A percentile compares a stretch with the other conserved stretches of the same genome.
phyloP scores from a whole-genome alignment of 1,140 invertebrate genomes.

The Teleogryllus occipitalis region DNA sequence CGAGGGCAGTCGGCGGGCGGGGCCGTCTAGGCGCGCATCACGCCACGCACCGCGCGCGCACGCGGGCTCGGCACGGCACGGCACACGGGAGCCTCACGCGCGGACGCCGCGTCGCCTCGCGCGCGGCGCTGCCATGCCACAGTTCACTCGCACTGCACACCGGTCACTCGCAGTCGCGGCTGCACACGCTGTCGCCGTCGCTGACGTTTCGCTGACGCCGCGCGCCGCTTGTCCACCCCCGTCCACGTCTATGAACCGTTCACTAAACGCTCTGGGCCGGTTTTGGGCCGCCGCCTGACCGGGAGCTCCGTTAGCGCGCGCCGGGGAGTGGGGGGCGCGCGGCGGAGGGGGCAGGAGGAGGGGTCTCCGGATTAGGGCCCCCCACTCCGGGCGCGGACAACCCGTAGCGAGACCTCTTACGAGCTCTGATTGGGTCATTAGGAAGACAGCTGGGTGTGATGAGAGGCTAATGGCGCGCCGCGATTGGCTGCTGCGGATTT shows the following conservation, averaged over 20 bases:
- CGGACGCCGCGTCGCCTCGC: too few relatives aligned
- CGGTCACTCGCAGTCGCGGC: too few relatives aligned
- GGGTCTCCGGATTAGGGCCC: conserved; percentile 5
- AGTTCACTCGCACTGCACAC: too few relatives aligned
- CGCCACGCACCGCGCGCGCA: too few relatives aligned
- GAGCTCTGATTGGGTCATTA: conserved; percentile 23
- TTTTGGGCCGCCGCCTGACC: conserved; percentile 9
- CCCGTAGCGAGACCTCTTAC: background rate
- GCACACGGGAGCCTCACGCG: too few relatives aligned
- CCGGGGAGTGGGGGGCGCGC: background rate
- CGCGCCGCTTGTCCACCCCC: too few relatives aligned
- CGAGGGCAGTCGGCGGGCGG: background rate
- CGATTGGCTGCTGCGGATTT: conserved; percentile 13
- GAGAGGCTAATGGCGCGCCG: conserved; percentile 17
- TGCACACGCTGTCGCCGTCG: too few relatives aligned
- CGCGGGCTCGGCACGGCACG: too few relatives aligned
- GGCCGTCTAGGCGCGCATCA: background rate
- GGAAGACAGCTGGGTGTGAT: conserved; percentile 21
- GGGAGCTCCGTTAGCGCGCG: background rate
- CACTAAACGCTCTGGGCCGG: conserved; percentile 13
- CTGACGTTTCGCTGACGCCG: background rate
- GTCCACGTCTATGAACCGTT: background rate
- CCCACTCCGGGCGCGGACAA: background rate
- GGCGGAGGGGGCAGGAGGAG: conserved; percentile 6
- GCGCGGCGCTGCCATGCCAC: too few relatives aligned